Percentiles rank a stretch among this genome's conserved stretches.
Evolutionary conservation across 2,888 invertebrate species (phyloP).

Genomic region (Eristalis arbustorum): DNA sequence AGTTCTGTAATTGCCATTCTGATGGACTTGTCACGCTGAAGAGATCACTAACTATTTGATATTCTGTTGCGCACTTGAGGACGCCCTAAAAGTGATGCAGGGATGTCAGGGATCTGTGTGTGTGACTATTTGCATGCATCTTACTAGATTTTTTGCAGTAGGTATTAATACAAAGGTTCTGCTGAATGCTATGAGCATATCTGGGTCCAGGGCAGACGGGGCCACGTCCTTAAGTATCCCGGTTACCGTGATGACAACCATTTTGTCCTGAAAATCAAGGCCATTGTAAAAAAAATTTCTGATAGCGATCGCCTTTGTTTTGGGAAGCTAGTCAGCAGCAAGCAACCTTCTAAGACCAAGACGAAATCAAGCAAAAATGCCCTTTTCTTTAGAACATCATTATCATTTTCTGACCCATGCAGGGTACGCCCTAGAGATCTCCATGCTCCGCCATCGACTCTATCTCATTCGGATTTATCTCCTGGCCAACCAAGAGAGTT

Average conservation of each 20-base stretch:
- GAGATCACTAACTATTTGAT: constrained; percentile 76
- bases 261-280: constrained; percentile 68
- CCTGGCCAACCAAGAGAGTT: too few species aligned
- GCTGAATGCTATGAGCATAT: constrained; percentile 72
- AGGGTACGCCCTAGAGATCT: too few species aligned
- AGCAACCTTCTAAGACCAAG: not conserved
- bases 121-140: not conserved
- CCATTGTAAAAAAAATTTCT: too few species aligned
- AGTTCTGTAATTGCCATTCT: constrained; percentile 71
- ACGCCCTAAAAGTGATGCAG: constrained; percentile 72
- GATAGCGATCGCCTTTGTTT: too few species aligned
- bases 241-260: constrained; percentile 70
- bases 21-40: constrained; percentile 75
- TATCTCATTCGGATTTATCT: too few species aligned
- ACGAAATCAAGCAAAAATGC: too few species aligned
- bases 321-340: too few species aligned
- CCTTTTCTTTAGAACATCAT: too few species aligned
- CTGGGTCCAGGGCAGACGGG: constrained; percentile 71
- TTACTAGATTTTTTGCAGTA: constrained; percentile 69
- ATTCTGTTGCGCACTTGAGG: constrained; percentile 70
- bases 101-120: not conserved
- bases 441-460: too few species aligned
- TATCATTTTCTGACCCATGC: too few species aligned
- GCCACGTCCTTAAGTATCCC: constrained; percentile 72
- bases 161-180: constrained; percentile 72